A percentile compares a stretch with the other conserved stretches of the same genome.
phyloP scores from a whole-genome alignment of 2,797 vertebrate genomes.

The Neomorphus geoffroyi region DNA sequence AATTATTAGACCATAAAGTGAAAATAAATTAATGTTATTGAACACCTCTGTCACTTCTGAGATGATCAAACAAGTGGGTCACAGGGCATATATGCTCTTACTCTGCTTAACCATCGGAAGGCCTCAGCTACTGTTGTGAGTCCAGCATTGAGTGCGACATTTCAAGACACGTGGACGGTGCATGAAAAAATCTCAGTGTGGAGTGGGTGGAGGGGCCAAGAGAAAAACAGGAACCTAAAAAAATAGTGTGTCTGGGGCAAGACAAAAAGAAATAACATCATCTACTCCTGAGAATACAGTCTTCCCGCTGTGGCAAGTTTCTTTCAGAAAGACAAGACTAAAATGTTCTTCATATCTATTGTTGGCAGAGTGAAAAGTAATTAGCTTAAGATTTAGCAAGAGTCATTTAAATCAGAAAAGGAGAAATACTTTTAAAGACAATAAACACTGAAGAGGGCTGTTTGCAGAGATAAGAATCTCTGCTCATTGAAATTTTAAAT shows the following conservation, averaged over 20 bases:
- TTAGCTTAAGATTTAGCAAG: slow-evolving; percentile 3
- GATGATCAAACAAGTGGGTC: background rate
- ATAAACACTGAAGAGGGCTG: background rate
- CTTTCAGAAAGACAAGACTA: background rate
- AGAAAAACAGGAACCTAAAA: background rate
- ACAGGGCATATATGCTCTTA: background rate
- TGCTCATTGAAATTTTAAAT: slow-evolving; percentile 6
- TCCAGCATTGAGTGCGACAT: background rate
- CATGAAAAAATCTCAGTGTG: background rate
- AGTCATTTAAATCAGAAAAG: background rate
- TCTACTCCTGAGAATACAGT: background rate
- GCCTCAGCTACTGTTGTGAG: background rate
- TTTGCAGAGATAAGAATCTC: slow-evolving; percentile 18
- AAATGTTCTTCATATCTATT: background rate
- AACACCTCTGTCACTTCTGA: background rate
- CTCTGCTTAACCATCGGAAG: background rate
- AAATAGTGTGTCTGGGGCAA: background rate
- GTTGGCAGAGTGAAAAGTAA: background rate
- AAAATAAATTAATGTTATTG: background rate
- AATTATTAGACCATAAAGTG: background rate
- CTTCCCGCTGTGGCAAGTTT: background rate
- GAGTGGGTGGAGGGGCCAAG: background rate
- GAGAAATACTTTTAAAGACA: background rate
- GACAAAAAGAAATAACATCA: background rate
- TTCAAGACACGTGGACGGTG: background rate